These are phyloP conservation scores for Hydrolagus colliei DNA, from an alignment of 2,797 vertebrate genomes.

Conservation along the genomic window DNA sequence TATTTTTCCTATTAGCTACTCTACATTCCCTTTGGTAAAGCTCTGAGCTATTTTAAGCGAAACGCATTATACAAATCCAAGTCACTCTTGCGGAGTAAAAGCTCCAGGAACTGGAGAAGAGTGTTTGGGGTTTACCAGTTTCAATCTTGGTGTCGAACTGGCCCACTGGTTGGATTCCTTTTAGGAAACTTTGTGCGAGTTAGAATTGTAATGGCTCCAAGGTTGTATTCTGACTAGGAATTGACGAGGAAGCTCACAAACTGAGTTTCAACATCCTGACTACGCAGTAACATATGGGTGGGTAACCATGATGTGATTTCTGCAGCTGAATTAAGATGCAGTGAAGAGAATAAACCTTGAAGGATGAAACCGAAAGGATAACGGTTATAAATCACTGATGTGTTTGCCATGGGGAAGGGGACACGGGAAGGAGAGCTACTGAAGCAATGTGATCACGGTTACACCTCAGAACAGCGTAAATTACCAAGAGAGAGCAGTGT, in stretches of 20 bases:
- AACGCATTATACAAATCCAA: too few species aligned
- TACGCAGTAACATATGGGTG: neutral
- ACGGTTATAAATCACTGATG: neutral
- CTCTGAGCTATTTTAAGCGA: too few species aligned
- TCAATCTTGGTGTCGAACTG: neutral
- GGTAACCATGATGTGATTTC: neutral
- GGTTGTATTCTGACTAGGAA: neutral
- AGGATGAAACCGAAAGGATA: neutral
- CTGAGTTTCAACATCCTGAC: neutral
- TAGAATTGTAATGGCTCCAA: neutral
- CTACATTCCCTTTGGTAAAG: too few species aligned
- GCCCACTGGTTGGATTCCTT: neutral
- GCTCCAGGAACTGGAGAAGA: too few species aligned
- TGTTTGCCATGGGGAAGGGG: neutral
- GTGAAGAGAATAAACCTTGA: neutral
- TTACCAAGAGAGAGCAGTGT: neutral
- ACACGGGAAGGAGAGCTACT: neutral
- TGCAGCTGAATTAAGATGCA: neutral
- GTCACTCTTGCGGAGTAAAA: too few species aligned
- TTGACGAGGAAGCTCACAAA: neutral
- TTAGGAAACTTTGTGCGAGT: neutral
- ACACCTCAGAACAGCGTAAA: neutral
- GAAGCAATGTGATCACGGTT: neutral
- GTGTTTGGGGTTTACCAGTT: neutral
- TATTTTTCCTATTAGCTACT: too few species aligned